Evolutionary conservation across 2,113 vertebrate species (phyloP), one percentile per base, ranked within the genome.

Genomic region (Pachypanchax playfairii): DNA sequence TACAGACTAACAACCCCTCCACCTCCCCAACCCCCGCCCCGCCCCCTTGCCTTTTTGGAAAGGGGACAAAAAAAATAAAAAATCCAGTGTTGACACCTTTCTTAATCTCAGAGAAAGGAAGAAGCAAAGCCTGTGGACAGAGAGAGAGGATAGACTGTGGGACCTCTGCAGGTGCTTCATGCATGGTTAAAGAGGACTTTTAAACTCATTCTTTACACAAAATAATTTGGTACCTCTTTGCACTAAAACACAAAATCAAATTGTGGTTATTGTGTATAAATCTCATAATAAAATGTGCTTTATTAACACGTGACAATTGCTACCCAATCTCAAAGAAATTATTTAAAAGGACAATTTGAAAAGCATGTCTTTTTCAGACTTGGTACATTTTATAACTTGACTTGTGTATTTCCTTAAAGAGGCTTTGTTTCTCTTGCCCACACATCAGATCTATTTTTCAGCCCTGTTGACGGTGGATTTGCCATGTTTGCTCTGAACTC

Each of bases 391-490:
- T 90, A 57, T 91, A 81, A 43, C 75, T 84, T 83, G 85, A 77
- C 74, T 85, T 86, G 78, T 89, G 85, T 90, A 56, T 88, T 85
- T 89, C 85, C 82, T 85, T 74, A 52, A 77, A 83, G 85, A 91
- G 90, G 91, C 90, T 89, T 91, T 89, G 90, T 88, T 91, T 91
- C 90, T 87, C 91, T 70, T 85, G 71, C 87, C 84, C 85, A 87
- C 78, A 82, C 86, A 80, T 80, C 79, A 84, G 38, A 88, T 89
- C 85, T 90, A 91, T 91, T 90, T 92, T 90, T 89, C 87, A 90
- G 88, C 77, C 75, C 58, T 68, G 79, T 78, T 75, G 71, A 81
- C 82, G 85, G 76, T 75, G 88, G 83, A 87, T 86, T 70, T 67
- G 62, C 58, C 71, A 67, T 84, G 87, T 87, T 86, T 80, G 71